phyloP scores from a whole-genome alignment of 2,113 vertebrate species.

The Otolemur garnettii region DNA sequence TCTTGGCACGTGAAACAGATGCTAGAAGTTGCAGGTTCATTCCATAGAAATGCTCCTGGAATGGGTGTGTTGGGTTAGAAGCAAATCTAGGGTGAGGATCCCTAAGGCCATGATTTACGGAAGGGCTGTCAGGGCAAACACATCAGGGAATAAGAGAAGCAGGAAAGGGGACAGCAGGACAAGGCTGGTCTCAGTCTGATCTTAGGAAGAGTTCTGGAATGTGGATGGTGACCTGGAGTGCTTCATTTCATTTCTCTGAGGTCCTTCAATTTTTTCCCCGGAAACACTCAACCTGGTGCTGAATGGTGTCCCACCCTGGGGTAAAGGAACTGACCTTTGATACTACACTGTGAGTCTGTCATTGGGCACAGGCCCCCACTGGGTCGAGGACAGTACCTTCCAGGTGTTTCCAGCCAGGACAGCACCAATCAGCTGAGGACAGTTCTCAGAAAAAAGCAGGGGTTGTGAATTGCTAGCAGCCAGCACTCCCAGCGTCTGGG shows the following conservation, averaged over 20 bases:
- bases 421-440: not conserved
- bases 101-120: not conserved
- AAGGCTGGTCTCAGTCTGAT: not conserved
- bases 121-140: not conserved
- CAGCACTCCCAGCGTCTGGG: not conserved
- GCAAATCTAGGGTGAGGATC: not conserved
- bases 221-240: not conserved
- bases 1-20: not conserved
- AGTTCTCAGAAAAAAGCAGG: not conserved
- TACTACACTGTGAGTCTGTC: not conserved
- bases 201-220: not conserved
- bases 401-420: not conserved
- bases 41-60: not conserved
- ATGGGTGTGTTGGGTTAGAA: not conserved
- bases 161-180: not conserved
- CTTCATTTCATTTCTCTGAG: too few species aligned
- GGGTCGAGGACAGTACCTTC: not conserved
- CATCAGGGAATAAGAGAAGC: not conserved
- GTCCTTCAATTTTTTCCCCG: too few species aligned
- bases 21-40: not conserved
- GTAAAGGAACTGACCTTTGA: not conserved
- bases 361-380: not conserved
- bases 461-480: not conserved
- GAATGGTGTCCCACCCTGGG: not conserved
- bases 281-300: too few species aligned